Base-by-base conservation (phyloP, 2,797 vertebrate genomes). In the Cheracebus regulus region DNA sequence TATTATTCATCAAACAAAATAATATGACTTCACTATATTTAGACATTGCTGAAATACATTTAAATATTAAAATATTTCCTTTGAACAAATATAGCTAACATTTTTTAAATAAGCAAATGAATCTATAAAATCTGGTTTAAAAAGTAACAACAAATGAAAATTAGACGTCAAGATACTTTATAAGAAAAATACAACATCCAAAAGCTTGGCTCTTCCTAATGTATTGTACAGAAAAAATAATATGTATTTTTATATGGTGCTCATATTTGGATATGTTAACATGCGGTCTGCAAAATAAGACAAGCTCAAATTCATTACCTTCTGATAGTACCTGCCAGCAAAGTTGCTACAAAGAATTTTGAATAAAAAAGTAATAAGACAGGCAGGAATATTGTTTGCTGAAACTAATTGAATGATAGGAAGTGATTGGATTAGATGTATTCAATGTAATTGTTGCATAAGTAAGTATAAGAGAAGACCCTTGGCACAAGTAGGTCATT, bases 1-100 rank as follows among this genome's bases (percentile, higher is more conserved):
- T 73, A 41, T 76, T 79, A 61, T 17, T 75, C 30, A 91, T 78
- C n/a, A 93, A 82, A 55, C 75, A 76, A 91, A 95, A 92, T 64
- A 44, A 72, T 67, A 8, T 33, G 10, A 5, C 46, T 85, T 90
- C 5, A 58, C 22, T 46, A 11, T 80, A 20, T 72, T 82, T 61
- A 70, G 12, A 52, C 5, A 50, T 41, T 50, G 9, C 7, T 44
- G 11, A 48, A 80, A 70, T 22, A 52, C 30, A 79, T 36, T 83
- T 67, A 79, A 41, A 39, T 80, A 46, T 73, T 92, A 39, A 82
- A 95, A 58, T 80, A 80, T 36, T 78, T 78, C 88, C 36, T 91
- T 92, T 81, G 11, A 82, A 70, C 1, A 48, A 83, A 41, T 20
- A 33, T 22, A 58, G 4, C 39, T 64, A 11, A 36, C n/a, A 73